A percentile compares a stretch with the other conserved stretches of the same genome.
Conservation (phyloP, 2,888 invertebrate genomes). For the Diarsia dahlii region DNA sequence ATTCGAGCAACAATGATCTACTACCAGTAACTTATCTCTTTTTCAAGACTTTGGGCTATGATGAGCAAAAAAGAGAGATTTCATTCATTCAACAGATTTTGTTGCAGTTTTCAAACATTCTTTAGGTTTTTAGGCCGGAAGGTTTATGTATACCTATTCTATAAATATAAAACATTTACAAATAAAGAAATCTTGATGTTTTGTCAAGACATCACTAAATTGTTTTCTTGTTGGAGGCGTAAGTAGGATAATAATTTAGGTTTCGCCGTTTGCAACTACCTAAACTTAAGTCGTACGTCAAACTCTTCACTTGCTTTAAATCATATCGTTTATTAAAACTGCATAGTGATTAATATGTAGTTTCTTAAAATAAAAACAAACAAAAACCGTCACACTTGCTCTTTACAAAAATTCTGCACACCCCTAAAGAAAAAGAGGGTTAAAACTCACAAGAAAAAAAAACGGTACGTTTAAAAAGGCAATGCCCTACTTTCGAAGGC, state of each 20-base stretch:
- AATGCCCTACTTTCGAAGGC: conserved; percentile 70
- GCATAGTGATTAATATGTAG: no score
- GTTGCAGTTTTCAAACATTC: not conserved
- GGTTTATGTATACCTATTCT: no score
- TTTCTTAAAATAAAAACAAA: not conserved
- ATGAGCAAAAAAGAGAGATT: not conserved
- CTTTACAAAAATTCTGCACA: not conserved
- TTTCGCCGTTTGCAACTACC: not conserved
- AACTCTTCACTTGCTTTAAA: not conserved
- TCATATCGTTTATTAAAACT: not conserved
- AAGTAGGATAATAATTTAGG: not conserved
- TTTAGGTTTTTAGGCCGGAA: not conserved
- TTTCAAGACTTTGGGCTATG: not conserved
- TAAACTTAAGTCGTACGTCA: not conserved
- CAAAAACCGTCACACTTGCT: not conserved
- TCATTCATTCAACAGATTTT: not conserved
- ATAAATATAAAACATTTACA: no score
- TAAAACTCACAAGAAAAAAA: conserved; percentile 32
- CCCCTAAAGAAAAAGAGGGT: conserved; percentile 18
- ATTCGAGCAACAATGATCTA: not conserved
- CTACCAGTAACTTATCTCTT: not conserved
- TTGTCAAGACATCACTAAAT: not conserved
- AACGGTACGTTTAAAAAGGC: conserved; percentile 51
- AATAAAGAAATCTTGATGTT: not conserved
- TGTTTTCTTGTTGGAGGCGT: not conserved